These are phyloP conservation scores for Pollenia amentaria DNA, from an alignment of 2,888 invertebrate genomes.

Conservation along the genomic window DNA sequence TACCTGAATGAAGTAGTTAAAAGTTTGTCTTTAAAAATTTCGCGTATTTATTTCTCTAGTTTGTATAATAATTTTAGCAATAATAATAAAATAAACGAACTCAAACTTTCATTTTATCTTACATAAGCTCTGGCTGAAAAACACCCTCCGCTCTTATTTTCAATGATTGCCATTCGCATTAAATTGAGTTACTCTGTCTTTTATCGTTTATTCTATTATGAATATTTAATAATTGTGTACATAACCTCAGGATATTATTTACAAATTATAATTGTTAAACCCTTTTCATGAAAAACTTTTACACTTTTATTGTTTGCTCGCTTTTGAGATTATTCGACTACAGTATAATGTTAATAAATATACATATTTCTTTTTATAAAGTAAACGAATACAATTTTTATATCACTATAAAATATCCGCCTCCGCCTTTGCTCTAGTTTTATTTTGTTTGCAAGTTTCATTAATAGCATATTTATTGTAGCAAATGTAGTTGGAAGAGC, in stretches of 20 bases:
- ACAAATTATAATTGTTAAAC: conserved; percentile 58
- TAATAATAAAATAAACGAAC: conserved; percentile 3
- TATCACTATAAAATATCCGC: neutral
- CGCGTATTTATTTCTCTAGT: neutral
- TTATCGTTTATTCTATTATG: conserved; percentile 45
- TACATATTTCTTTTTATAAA: neutral
- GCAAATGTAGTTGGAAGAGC: conserved; percentile 16
- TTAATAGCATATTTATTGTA: conserved; percentile 44
- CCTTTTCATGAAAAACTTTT: conserved; percentile 42
- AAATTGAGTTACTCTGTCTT: conserved; percentile 17
- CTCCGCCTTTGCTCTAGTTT: neutral
- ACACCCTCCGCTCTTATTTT: conserved; percentile 12
- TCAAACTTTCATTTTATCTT: neutral
- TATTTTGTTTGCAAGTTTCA: conserved; percentile 35
- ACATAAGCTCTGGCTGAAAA: neutral
- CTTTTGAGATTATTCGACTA: conserved; percentile 15
- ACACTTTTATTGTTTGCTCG: conserved; percentile 52
- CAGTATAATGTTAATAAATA: conserved; percentile 40
- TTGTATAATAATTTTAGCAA: neutral
- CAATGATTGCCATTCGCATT: conserved; percentile 30
- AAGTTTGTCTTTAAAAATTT: neutral
- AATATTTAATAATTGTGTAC: conserved; percentile 52
- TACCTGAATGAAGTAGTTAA: neutral
- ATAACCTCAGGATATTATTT: conserved; percentile 62
- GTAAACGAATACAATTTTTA: neutral